Percentiles rank a stretch among this genome's conserved stretches.
Evolutionary conservation across 2,113 vertebrate genomes (phyloP).

Genomic region (Forbesichthys papilliferus): DNA sequence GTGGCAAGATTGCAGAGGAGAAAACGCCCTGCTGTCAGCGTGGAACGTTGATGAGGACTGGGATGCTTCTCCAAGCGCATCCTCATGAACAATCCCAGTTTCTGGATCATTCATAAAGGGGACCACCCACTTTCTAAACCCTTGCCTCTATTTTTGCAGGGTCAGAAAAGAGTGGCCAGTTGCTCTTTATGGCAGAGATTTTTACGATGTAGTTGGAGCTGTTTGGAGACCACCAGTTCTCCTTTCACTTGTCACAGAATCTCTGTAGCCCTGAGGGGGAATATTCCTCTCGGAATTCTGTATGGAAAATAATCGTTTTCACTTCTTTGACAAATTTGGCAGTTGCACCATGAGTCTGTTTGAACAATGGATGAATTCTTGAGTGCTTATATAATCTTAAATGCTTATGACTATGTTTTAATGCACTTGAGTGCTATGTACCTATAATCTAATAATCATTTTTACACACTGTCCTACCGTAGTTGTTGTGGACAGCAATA

Average conservation of each 20-base stretch:
- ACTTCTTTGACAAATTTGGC: conserved; percentile 20
- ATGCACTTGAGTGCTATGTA: no score
- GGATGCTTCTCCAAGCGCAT: conserved; percentile 33
- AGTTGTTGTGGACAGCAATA: no score
- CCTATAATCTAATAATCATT: no score
- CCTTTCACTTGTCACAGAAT: conserved; percentile 70
- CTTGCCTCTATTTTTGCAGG: conserved; percentile 76
- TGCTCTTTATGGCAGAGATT: conserved; percentile 77
- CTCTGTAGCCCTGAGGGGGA: conserved; percentile 42
- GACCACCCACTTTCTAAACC: conserved; percentile 78
- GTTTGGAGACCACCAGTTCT: conserved; percentile 75
- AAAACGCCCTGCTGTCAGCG: conserved; percentile 17
- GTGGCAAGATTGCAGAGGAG: conserved; percentile 3
- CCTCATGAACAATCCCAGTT: conserved; percentile 10
- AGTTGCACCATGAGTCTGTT: conserved; percentile 1
- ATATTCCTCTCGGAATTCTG: background rate
- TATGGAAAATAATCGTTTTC: conserved; percentile 20
- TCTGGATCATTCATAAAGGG: conserved; percentile 46
- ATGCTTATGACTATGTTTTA: no score
- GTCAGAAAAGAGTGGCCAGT: conserved; percentile 77
- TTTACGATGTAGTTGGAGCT: conserved; percentile 81
- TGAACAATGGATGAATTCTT: no score
- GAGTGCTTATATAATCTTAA: no score
- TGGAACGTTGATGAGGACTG: conserved; percentile 11
- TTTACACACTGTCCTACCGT: no score